Base-by-base conservation (phyloP, 1,140 invertebrate species). In the Rhopalosiphum padi region DNA sequence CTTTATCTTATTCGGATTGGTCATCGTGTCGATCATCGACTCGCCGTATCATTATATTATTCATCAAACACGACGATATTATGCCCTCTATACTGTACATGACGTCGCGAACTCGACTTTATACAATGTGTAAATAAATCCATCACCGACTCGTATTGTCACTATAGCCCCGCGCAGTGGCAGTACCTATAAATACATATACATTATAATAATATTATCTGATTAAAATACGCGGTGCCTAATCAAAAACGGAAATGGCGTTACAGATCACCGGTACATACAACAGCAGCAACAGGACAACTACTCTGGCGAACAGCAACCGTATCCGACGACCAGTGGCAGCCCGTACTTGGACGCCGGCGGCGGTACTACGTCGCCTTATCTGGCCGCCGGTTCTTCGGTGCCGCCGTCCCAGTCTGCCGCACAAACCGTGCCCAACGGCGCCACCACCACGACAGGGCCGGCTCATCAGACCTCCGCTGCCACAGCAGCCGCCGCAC, bases 391-490 rank as follows among this genome's bases (percentile, higher is more conserved):
- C 30, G 68, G 43, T 25, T 11, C 48, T 55, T 35, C 82, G 23
- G 46, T 83, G 48, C 82, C 91, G 35, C 91, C 48, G 25, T 25
- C 89, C 15, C 91, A 68, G 23, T 60, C 91, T 5, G 53, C 53
- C 8, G 89, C 89, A 9, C 91, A 93, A 43, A 93, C 91, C 35
- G 91, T 93, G 22, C 91, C 91, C 1, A 93, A 93, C 35, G 91
- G 91, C 25, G 77, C 60, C 68, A 41, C 41, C 21, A 37, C 82
- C 35, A 82, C 43, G 21, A 93, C 77, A 15, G 88, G 51, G 1
- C 37, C 53, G n/a, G 6, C 53, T 9, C 89, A 90, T 68, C 89
- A 90, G 53, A 68, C 53, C 25, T 90, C 89, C 1, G 37, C 82
- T n/a, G 91, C 30, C 53, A 35, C 60, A 1, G 37, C 60, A 11